phyloP scores from a whole-genome alignment of 2,888 invertebrate species.

The Drosophila vallismaia region DNA sequence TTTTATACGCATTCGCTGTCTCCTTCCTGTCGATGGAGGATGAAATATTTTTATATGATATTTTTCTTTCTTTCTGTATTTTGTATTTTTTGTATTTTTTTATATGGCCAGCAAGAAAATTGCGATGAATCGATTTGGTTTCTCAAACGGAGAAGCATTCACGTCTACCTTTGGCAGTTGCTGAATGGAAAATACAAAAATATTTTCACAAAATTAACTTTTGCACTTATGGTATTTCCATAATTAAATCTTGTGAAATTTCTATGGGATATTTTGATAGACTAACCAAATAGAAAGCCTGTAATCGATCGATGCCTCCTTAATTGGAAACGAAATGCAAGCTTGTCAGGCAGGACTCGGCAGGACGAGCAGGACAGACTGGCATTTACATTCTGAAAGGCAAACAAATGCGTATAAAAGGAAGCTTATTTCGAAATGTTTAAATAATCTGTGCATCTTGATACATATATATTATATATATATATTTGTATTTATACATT shows the following conservation, averaged over 20 bases:
- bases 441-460: slow-evolving; percentile 1
- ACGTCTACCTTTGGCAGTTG: background rate
- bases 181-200: background rate
- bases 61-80: slow-evolving; percentile 8
- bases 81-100: background rate
- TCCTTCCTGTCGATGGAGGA: background rate
- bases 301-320: background rate
- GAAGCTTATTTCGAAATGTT: slow-evolving; percentile 1
- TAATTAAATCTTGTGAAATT: background rate
- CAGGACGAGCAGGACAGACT: background rate
- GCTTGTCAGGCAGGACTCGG: background rate
- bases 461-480: background rate
- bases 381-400: background rate
- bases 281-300: background rate
- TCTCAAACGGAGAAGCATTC: background rate
- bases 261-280: background rate
- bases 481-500: background rate
- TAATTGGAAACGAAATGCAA: background rate
- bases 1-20: slow-evolving; percentile 72
- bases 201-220: slow-evolving; percentile 7
- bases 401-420: background rate
- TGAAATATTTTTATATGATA: slow-evolving; percentile 32
- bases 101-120: slow-evolving; percentile 12
- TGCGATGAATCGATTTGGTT: slow-evolving; percentile 27
- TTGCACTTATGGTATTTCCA: slow-evolving; percentile 1